Evolutionary conservation across 2,888 invertebrate species (phyloP).

Genomic region (Andrena bucephala): DNA sequence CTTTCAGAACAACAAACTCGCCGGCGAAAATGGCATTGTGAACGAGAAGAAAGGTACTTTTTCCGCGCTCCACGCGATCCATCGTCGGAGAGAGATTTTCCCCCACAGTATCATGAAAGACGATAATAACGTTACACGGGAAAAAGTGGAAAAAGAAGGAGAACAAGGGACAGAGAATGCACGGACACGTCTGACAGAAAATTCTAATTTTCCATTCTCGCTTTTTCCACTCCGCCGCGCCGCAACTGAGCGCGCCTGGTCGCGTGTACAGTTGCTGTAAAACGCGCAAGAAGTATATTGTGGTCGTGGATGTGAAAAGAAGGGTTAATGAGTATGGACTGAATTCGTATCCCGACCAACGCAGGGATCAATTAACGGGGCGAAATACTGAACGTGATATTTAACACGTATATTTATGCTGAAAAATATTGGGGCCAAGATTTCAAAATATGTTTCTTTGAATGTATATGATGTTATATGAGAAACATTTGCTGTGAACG

Average conservation of each 20-base stretch:
- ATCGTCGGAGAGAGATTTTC: not conserved
- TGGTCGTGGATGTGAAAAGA: not conserved
- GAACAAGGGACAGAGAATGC: not conserved
- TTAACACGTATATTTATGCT: constrained; percentile 1
- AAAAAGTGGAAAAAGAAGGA: constrained; percentile 1
- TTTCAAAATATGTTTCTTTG: no score
- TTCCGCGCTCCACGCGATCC: constrained; percentile 14
- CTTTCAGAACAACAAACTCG: constrained; percentile 13
- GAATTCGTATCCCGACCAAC: constrained; percentile 9
- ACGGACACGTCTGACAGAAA: not conserved
- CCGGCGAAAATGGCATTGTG: constrained; percentile 1
- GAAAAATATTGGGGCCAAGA: no score
- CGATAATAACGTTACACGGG: constrained; percentile 38
- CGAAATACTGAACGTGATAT: not conserved
- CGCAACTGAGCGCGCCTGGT: not conserved
- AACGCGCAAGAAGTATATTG: constrained; percentile 18
- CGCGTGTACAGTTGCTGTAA: not conserved
- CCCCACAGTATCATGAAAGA: constrained; percentile 13
- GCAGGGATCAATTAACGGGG: no score
- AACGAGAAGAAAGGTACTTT: not conserved
- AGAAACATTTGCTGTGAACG: no score
- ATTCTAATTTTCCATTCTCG: constrained; percentile 41
- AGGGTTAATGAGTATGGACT: constrained; percentile 21
- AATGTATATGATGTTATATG: no score
- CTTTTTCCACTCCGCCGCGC: not conserved